These are phyloP conservation scores for Mesaphorura yosii DNA, from an alignment of 1,140 invertebrate species.

Conservation along the genomic window DNA sequence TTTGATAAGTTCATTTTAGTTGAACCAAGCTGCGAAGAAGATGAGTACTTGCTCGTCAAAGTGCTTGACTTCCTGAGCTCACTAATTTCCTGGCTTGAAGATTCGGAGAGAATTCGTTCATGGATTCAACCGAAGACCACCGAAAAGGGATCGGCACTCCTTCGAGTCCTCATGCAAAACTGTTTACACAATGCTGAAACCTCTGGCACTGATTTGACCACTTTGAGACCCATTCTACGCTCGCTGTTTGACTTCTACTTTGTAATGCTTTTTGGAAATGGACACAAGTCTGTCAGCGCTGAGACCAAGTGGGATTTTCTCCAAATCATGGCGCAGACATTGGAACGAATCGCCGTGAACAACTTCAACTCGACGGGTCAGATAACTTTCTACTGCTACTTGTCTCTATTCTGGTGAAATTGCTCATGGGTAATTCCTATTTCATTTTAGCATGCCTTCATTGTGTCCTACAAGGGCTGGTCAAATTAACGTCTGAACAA, in stretches of 20 bases:
- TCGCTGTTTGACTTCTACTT: conserved; percentile 22
- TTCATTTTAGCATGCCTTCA: too few species aligned
- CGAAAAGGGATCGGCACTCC: conserved; percentile 16
- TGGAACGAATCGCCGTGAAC: conserved; percentile 5
- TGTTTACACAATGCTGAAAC: not conserved
- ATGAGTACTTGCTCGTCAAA: conserved; percentile 20
- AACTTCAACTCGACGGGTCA: not conserved
- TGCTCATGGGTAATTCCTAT: too few species aligned
- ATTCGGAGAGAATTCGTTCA: conserved; percentile 1
- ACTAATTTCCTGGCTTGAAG: conserved; percentile 4
- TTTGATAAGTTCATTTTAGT: conserved; percentile 29
- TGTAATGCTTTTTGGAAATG: too few species aligned
- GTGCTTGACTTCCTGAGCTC: conserved; percentile 22
- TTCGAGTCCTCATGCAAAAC: conserved; percentile 6
- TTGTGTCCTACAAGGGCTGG: too few species aligned
- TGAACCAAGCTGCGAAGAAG: conserved; percentile 24
- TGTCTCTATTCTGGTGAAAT: conserved; percentile 1
- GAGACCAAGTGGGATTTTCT: conserved; percentile 15
- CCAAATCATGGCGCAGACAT: conserved; percentile 1
- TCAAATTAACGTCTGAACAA: too few species aligned
- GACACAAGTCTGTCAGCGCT: not conserved
- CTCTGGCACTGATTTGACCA: conserved; percentile 14
- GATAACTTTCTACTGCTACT: not conserved
- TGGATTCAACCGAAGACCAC: conserved; percentile 25
- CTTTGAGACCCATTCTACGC: not conserved